phyloP scores from a whole-genome alignment of 1,140 invertebrate genomes.

The Asobara japonica region DNA sequence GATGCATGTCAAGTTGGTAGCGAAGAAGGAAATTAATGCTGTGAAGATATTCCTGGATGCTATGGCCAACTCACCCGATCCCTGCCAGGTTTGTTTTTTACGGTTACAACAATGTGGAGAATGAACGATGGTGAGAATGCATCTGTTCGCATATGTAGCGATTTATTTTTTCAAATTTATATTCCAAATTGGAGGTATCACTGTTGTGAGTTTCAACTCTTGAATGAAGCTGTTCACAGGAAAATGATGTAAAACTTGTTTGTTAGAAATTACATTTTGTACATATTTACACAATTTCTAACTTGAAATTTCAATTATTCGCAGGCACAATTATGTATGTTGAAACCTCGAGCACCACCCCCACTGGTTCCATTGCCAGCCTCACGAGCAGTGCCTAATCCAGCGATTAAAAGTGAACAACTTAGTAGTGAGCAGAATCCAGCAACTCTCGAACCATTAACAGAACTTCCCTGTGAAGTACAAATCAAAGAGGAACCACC shows the following conservation, averaged over 20 bases:
- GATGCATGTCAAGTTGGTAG: slow-evolving; percentile 51
- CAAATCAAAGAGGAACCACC: slow-evolving; percentile 53
- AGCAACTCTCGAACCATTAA: slow-evolving; percentile 40
- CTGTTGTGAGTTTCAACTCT: no score
- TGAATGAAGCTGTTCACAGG: no score
- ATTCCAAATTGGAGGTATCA: no score
- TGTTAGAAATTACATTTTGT: not conserved
- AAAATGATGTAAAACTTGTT: no score
- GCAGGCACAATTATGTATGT: slow-evolving; percentile 53
- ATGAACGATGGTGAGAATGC: no score
- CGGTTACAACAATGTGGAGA: no score
- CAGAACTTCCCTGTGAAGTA: slow-evolving; percentile 55
- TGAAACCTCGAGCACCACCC: slow-evolving; percentile 54
- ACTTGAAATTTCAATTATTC: slow-evolving; percentile 1
- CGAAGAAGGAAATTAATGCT: slow-evolving; percentile 39
- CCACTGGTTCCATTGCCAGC: slow-evolving; percentile 54
- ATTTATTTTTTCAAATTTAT: no score
- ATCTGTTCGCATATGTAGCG: no score
- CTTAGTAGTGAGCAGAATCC: slow-evolving; percentile 17
- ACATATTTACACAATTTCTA: not conserved
- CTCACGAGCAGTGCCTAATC: slow-evolving; percentile 39
- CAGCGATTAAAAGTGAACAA: not conserved
- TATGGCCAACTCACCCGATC: slow-evolving; percentile 55
- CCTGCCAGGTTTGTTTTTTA: slow-evolving; percentile 50
- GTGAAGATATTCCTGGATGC: slow-evolving; percentile 54